Evolutionary conservation across 2,113 vertebrate species (phyloP), one percentile per base, ranked within the genome.

Genomic region (Columba janthina): DNA sequence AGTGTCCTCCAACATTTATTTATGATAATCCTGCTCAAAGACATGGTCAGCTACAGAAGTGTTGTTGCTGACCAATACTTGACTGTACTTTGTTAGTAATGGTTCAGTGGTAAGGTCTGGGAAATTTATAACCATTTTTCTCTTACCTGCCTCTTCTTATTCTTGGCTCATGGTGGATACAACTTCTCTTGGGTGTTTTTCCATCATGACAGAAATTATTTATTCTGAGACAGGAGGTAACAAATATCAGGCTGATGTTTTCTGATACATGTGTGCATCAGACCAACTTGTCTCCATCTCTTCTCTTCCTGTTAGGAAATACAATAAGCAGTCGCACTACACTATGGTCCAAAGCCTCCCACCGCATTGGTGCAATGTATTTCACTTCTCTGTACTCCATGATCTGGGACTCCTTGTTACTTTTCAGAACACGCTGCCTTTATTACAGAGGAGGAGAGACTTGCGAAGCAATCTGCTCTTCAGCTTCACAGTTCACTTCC

Each of bases 251-350:
- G 7, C 8, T 65, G 44, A 48, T 29, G 9, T 15, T 51, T 38
- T 57, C 15, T 22, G 19, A 34, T 28, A 32, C 11, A 11, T 10
- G 5, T 58, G 5, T 60, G 34, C 40, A 36, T 54, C 10, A 50
- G n/a, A 62, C 0, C 0, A 40, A n/a, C 15, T 58, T 29, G 7
- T 42, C 15, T 50, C 18, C 5, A 3, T 34, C 22, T 57, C 44
- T 69, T 62, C 13, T 86, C 6, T 54, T 71, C 19, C 50, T 78
- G 3, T 36, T 25, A 79, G 13, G 9, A 76, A 21, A 9, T 36
- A 8, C 29, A 80, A 9, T 9, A 54, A 78, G 9, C 16, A 51
- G 34, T 65, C 15, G 17, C 22, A 64, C n/a, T 36, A 15, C 15
- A 32, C 4, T 3, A 19, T 40, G 18, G 11, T 7, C 21, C 17